Conservation (phyloP, 2,888 invertebrate species). For the Leptarthrus brevirostris region DNA sequence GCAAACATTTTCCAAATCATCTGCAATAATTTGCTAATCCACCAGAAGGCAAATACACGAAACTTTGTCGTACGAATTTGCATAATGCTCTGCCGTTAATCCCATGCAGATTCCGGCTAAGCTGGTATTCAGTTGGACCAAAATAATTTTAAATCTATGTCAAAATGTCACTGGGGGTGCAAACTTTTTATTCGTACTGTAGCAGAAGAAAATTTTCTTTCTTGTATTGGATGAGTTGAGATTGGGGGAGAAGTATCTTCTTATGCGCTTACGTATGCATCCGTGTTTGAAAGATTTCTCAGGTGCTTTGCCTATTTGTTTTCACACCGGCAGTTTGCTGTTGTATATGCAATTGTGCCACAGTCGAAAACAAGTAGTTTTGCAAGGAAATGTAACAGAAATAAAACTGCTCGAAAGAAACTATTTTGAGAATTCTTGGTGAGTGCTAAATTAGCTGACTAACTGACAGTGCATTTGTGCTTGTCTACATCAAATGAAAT, state of each 20-base stretch:
- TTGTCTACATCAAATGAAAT: not conserved
- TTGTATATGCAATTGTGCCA: not conserved
- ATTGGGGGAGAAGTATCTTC: not conserved
- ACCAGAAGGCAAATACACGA: constrained; percentile 21
- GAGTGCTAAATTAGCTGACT: constrained; percentile 23
- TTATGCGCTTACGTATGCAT: not conserved
- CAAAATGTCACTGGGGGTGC: constrained; percentile 7
- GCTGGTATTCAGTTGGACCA: not conserved
- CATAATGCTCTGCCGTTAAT: constrained; percentile 27
- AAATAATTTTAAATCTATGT: constrained; percentile 31
- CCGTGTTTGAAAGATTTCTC: not conserved
- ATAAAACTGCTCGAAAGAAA: not conserved
- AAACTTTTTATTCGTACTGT: not conserved
- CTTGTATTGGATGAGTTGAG: not conserved
- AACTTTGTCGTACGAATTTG: constrained; percentile 24
- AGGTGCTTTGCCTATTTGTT: constrained; percentile 11
- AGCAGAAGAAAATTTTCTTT: not conserved
- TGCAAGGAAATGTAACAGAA: not conserved
- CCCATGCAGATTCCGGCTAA: not conserved
- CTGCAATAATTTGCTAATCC: constrained; percentile 29
- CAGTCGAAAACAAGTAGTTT: not conserved
- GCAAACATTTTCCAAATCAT: constrained; percentile 20
- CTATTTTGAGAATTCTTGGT: not conserved
- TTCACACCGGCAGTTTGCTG: constrained; percentile 3
- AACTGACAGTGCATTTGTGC: constrained; percentile 24